Conservation (phyloP, 2,797 vertebrate species). For the Cynodonichthys magdalenae region DNA sequence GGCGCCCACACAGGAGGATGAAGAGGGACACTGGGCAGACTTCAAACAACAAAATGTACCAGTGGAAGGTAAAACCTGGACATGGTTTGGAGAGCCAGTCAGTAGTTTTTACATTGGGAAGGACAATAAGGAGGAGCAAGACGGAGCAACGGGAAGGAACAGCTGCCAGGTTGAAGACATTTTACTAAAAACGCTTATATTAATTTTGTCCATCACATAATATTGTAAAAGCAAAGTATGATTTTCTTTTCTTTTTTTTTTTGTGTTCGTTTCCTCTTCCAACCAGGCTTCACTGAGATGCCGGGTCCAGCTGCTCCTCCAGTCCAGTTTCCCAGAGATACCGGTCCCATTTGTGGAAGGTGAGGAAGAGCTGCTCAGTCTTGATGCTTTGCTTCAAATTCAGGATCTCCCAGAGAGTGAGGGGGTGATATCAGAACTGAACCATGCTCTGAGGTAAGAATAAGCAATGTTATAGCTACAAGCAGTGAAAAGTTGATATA, state of each 20-base stretch:
- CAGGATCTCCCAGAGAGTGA: slow-evolving; percentile 37
- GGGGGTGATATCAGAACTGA: slow-evolving; percentile 4
- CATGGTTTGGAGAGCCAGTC: slow-evolving; percentile 81
- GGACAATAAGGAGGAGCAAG: slow-evolving; percentile 72
- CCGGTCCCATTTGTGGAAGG: slow-evolving; percentile 60
- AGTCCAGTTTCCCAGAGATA: slow-evolving; percentile 85
- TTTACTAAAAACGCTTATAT: background rate
- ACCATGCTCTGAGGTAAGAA: slow-evolving; percentile 54
- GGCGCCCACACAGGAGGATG: slow-evolving; percentile 82
- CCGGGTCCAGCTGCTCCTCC: slow-evolving; percentile 86
- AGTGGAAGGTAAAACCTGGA: slow-evolving; percentile 80
- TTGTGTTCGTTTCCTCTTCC: slow-evolving; percentile 11
- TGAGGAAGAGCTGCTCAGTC: slow-evolving; percentile 73
- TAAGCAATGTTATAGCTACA: too few species aligned
- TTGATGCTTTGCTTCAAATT: slow-evolving; percentile 82
- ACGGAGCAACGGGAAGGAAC: slow-evolving; percentile 38
- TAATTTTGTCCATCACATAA: background rate
- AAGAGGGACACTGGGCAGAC: slow-evolving; percentile 82
- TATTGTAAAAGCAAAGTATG: background rate
- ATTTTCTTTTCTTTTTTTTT: background rate
- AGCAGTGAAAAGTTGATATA: too few species aligned
- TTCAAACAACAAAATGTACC: slow-evolving; percentile 79
- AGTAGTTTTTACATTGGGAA: slow-evolving; percentile 66
- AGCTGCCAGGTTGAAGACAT: slow-evolving; percentile 67
- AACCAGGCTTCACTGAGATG: slow-evolving; percentile 80